Evolutionary conservation across 2,113 vertebrate species (phyloP), one percentile per base, ranked within the genome.

Genomic region (Xerus inauris): DNA sequence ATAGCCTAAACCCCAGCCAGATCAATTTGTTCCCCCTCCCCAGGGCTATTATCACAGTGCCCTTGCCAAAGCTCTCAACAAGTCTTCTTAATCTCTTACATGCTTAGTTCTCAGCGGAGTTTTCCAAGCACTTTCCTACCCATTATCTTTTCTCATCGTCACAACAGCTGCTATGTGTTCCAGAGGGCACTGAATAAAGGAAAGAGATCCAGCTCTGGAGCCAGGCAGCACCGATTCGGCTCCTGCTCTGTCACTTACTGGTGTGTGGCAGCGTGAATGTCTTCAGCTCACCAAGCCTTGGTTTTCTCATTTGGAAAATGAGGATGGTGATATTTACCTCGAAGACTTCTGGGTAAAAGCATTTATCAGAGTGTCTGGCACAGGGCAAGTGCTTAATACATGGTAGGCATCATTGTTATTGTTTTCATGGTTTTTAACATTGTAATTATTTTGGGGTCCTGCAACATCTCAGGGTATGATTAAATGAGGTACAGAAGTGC

Each of bases 1-100:
- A 64, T 79, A 85, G 87, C 95, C 85, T 77, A 80, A 95, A 87
- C 71, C 87, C 87, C 73, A 94, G 95, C 93, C 94, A 97, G 94
- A 97, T 97, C 94, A 85, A 89, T 96, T 83, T 94, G 93, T 88
- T 82, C 93, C 91, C 95, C 84, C 79, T 94, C 73, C 95, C 86
- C 57, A 59, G 92, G 77, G 95, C 94, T 86, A 83, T 96, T 86
- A 89, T 94, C 93, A 69, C 77, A 89, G 93, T 32, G 67, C 69
- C 95, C 86, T 88, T 93, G 96, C 94, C 77, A 92, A 92, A 92
- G 88, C 95, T 96, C 94, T 96, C 76, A 12, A 86, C 73, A 45
- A 72, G 95, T 94, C 94, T 96, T 89, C 81, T 28, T 91, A 69
- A 94, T 97, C 94, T 90, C 80, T 42, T 85, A 38, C 57, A 30